phyloP scores from a whole-genome alignment of 2,888 invertebrate genomes.

The Volucella inflata region DNA sequence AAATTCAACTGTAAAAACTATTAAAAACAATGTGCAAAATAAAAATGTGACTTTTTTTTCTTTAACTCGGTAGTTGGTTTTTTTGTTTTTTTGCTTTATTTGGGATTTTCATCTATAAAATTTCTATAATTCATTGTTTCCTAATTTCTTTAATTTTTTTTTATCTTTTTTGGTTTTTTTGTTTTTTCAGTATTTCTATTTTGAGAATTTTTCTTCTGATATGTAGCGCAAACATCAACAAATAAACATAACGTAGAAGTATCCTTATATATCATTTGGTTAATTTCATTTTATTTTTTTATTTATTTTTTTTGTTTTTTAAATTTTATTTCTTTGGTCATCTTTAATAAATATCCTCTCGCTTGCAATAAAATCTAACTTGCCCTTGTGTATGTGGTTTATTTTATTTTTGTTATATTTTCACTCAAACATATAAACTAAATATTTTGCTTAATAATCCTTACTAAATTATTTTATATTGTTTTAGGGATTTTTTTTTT shows the following conservation, averaged over 20 bases:
- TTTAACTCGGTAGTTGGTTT: constrained; percentile 74
- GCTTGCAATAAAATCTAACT: constrained; percentile 68
- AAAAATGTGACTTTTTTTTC: constrained; percentile 66
- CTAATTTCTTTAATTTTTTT: constrained; percentile 72
- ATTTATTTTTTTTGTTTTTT: constrained; percentile 70
- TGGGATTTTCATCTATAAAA: constrained; percentile 67
- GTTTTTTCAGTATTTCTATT: constrained; percentile 75
- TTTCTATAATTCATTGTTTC: constrained; percentile 68
- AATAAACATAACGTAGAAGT: constrained; percentile 79
- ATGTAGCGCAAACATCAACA: constrained; percentile 84
- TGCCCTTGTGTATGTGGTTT: constrained; percentile 70
- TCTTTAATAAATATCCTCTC: constrained; percentile 76
- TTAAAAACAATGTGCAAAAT: constrained; percentile 61
- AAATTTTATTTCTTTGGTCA: constrained; percentile 72
- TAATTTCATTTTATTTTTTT: constrained; percentile 70
- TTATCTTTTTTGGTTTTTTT: constrained; percentile 45
- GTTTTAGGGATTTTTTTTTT: constrained; percentile 5
- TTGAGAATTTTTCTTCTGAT: constrained; percentile 81
- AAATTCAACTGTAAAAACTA: constrained; percentile 12
- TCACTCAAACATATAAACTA: constrained; percentile 61
- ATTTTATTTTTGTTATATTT: constrained; percentile 22
- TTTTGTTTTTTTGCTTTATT: not conserved
- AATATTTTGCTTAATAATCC: constrained; percentile 62
- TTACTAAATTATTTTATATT: constrained; percentile 46
- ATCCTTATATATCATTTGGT: constrained; percentile 73